Percentiles rank a stretch among this genome's conserved stretches.
Conservation (phyloP, 2,888 invertebrate species). For the Folsomia manolachei region DNA sequence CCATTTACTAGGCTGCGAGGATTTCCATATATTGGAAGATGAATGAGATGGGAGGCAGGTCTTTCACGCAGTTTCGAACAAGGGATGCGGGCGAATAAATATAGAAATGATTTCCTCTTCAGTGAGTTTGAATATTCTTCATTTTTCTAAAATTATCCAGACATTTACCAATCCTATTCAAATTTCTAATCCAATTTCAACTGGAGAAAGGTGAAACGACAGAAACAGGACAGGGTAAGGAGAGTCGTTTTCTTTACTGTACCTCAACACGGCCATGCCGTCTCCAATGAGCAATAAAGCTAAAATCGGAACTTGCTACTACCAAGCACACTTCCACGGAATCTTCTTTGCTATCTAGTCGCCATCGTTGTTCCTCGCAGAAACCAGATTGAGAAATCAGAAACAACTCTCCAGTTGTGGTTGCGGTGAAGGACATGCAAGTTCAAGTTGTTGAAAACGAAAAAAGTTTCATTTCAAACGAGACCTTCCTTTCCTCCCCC, state of each 20-base stretch:
- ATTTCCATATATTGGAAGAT: background rate
- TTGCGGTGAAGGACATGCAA: background rate
- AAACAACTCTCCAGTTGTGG: background rate
- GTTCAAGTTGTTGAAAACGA: background rate
- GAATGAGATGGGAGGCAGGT: background rate
- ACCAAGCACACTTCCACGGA: background rate
- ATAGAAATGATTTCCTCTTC: background rate
- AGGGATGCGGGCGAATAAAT: no score
- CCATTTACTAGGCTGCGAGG: background rate
- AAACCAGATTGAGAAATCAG: background rate
- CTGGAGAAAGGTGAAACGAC: background rate
- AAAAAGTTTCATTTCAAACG: constrained; percentile 2
- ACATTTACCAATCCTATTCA: background rate
- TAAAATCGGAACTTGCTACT: background rate
- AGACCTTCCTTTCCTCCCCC: background rate
- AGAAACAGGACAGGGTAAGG: background rate
- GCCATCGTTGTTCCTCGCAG: no score
- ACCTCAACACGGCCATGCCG: background rate
- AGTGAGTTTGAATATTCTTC: background rate
- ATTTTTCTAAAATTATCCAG: background rate
- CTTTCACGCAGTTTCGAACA: background rate
- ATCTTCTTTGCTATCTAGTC: background rate
- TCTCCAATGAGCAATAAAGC: background rate
- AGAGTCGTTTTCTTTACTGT: background rate
- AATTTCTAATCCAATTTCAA: background rate